Conservation (phyloP, 1,140 invertebrate genomes). For the Drosophila tropicalis region DNA sequence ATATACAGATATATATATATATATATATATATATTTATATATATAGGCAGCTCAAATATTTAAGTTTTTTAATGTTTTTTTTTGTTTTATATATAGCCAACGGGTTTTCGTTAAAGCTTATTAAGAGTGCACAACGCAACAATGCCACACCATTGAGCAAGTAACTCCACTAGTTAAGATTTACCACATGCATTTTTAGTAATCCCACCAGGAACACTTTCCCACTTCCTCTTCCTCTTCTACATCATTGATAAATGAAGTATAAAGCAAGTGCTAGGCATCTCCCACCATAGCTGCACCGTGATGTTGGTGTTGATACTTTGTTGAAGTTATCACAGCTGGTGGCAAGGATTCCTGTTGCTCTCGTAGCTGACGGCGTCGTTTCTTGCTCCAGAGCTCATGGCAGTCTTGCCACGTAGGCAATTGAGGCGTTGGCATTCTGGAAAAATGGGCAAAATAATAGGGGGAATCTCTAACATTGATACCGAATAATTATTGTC, state of each 20-base stretch:
- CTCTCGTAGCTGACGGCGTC: constrained; percentile 90
- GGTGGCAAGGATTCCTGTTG: constrained; percentile 83
- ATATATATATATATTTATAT: background rate
- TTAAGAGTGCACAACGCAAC: constrained; percentile 47
- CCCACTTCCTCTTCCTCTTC: constrained; percentile 47
- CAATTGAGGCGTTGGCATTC: constrained; percentile 91
- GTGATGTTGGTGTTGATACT: constrained; percentile 88
- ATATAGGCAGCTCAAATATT: constrained; percentile 37
- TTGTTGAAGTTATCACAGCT: constrained; percentile 64
- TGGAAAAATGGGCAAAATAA: constrained; percentile 80
- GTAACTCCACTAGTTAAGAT: constrained; percentile 28
- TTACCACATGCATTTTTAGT: constrained; percentile 42
- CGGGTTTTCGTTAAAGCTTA: constrained; percentile 52
- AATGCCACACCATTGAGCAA: constrained; percentile 43
- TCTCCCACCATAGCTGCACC: constrained; percentile 69
- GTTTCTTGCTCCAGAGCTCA: constrained; percentile 99
- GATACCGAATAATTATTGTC: background rate
- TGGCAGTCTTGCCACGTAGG: constrained; percentile 99
- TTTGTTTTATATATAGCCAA: constrained; percentile 54
- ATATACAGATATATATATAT: too few relatives aligned
- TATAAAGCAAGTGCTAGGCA: constrained; percentile 73
- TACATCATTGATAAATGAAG: constrained; percentile 57
- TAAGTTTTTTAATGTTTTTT: background rate
- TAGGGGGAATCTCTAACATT: background rate
- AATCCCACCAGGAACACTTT: constrained; percentile 72